Conservation (phyloP, 2,797 vertebrate genomes). For the Tympanoctomys barrerae region DNA sequence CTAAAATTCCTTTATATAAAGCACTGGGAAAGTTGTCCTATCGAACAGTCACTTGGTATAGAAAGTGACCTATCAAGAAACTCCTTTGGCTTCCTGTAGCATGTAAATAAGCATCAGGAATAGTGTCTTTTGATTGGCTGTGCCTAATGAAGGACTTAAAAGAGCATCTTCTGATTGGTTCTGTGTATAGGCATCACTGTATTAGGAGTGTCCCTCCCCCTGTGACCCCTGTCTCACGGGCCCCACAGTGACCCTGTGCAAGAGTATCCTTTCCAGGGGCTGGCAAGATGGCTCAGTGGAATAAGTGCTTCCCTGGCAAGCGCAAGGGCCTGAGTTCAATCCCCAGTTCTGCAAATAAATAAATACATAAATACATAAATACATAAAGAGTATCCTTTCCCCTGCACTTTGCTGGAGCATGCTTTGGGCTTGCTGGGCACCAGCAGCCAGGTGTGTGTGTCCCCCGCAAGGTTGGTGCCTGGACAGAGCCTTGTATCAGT, state of each 20-base stretch:
- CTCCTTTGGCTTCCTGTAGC: background rate
- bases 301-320: too few species aligned
- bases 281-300: too few species aligned
- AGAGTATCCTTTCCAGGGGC: too few species aligned
- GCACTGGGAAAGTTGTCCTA: background rate
- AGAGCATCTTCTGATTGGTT: background rate
- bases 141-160: background rate
- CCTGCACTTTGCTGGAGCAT: background rate
- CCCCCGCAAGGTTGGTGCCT: background rate
- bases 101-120: background rate
- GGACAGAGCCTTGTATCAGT: background rate
- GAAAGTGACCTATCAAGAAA: background rate
- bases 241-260: background rate
- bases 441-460: background rate
- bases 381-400: too few species aligned
- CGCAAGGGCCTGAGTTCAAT: too few species aligned
- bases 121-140: background rate
- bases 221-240: background rate
- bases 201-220: background rate
- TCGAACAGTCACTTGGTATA: background rate
- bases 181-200: background rate
- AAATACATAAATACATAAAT: too few species aligned
- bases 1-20: background rate
- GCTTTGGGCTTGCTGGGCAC: background rate
- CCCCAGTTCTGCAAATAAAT: too few species aligned